Conservation (phyloP, 2,888 invertebrate genomes). For the Nephrotoma appendiculata region DNA sequence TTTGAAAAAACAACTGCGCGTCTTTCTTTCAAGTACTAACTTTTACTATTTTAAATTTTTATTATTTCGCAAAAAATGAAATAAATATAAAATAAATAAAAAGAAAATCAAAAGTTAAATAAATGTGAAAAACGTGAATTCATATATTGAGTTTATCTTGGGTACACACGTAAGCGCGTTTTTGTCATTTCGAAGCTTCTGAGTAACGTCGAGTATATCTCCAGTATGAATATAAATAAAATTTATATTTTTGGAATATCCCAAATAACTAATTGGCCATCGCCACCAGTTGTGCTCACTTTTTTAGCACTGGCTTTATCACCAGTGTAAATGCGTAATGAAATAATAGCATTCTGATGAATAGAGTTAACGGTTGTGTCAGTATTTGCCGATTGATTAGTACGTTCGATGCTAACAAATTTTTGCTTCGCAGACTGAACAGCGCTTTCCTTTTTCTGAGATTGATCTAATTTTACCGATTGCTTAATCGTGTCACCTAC, state of each 20-base stretch:
- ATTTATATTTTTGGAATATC: conserved; percentile 38
- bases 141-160: no score
- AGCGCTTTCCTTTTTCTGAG: conserved; percentile 75
- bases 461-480: conserved; percentile 76
- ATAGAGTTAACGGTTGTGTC: conserved; percentile 87
- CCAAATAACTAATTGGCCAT: conserved; percentile 95
- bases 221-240: no score
- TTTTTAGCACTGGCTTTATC: conserved; percentile 59
- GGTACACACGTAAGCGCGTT: no score
- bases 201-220: no score
- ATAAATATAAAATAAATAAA: no score
- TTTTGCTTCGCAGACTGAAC: conserved; percentile 92
- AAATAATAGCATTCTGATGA: conserved; percentile 95
- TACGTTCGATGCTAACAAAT: conserved; percentile 89
- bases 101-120: no score
- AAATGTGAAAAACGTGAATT: no score
- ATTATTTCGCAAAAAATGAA: no score
- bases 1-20: no score
- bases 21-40: no score
- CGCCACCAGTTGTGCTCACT: conserved; percentile 86
- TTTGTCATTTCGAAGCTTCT: no score
- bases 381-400: conserved; percentile 71
- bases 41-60: no score
- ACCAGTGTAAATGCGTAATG: conserved; percentile 60
- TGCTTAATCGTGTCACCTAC: conserved; percentile 56